These are phyloP conservation scores for Coilia nasus DNA, from an alignment of 2,797 vertebrate genomes.

Conservation along the genomic window DNA sequence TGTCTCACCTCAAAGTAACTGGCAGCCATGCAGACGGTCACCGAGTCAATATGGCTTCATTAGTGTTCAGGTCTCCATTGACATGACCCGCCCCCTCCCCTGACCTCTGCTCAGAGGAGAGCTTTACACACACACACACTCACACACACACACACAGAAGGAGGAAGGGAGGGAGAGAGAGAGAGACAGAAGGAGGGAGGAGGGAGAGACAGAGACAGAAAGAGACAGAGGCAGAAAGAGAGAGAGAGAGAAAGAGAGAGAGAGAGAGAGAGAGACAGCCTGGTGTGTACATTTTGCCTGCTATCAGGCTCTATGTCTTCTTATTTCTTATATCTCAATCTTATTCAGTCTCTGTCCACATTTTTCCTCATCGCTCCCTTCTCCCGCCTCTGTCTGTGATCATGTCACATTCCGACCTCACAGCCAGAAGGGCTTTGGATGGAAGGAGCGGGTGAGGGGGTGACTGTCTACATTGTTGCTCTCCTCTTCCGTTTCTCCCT, in stretches of 20 bases:
- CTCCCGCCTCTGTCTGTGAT: slow-evolving; percentile 63
- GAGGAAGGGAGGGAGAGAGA: too few relatives aligned
- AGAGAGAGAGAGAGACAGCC: too few relatives aligned
- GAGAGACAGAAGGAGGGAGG: too few relatives aligned
- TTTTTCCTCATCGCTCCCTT: slow-evolving; percentile 49
- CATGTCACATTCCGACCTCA: slow-evolving; percentile 73
- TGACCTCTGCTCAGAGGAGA: slow-evolving; percentile 67
- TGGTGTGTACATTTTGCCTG: too few relatives aligned
- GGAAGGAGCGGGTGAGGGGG: too few relatives aligned
- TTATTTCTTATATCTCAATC: background rate
- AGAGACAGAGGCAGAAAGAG: too few relatives aligned
- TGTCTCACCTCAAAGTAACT: slow-evolving; percentile 62
- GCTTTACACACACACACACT: slow-evolving; percentile 43
- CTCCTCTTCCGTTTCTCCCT: slow-evolving; percentile 58
- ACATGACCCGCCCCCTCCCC: slow-evolving; percentile 61
- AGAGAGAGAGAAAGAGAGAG: too few relatives aligned
- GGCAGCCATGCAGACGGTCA: slow-evolving; percentile 60
- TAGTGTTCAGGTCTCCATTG: slow-evolving; percentile 61
- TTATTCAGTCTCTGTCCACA: slow-evolving; percentile 1
- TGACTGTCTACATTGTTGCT: slow-evolving; percentile 73
- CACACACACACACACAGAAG: background rate
- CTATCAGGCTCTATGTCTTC: too few relatives aligned
- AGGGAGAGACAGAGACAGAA: too few relatives aligned
- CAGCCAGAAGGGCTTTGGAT: slow-evolving; percentile 70
- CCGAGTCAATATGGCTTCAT: slow-evolving; percentile 73